Evolutionary conservation across 2,113 vertebrate genomes (phyloP).

Genomic region (Pteropus alecto): DNA sequence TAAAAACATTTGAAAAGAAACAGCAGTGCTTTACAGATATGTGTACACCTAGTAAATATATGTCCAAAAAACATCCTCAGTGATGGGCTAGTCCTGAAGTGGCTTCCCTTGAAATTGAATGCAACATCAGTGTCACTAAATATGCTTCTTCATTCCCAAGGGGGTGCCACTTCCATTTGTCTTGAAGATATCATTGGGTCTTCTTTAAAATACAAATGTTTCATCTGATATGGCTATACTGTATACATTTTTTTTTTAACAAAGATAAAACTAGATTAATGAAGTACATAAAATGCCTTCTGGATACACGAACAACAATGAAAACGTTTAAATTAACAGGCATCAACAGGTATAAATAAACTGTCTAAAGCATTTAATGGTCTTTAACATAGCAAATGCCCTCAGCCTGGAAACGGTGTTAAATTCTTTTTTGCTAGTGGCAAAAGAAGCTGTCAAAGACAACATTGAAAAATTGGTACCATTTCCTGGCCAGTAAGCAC

Average conservation of each 20-base stretch:
- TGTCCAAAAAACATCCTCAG: neutral
- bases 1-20: neutral
- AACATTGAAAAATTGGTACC: constrained; percentile 75
- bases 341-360: constrained; percentile 73
- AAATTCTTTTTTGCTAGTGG: constrained; percentile 65
- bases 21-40: neutral
- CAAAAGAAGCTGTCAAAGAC: constrained; percentile 79
- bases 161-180: constrained; percentile 72
- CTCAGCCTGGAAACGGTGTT: constrained; percentile 68
- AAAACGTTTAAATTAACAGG: constrained; percentile 78
- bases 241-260: constrained; percentile 55
- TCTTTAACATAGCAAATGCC: constrained; percentile 70
- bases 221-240: constrained; percentile 79
- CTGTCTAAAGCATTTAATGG: constrained; percentile 68
- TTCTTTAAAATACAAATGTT: constrained; percentile 80
- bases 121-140: constrained; percentile 57
- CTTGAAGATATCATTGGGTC: constrained; percentile 75
- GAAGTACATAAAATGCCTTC: constrained; percentile 61
- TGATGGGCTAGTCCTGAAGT: constrained; percentile 57
- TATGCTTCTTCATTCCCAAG: constrained; percentile 69
- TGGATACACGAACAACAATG: constrained; percentile 62
- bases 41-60: neutral
- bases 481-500: constrained; percentile 73
- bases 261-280: constrained; percentile 30
- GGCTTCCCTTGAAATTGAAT: constrained; percentile 75